Conservation (phyloP, 1,140 invertebrate species). For the Formica selysi region DNA sequence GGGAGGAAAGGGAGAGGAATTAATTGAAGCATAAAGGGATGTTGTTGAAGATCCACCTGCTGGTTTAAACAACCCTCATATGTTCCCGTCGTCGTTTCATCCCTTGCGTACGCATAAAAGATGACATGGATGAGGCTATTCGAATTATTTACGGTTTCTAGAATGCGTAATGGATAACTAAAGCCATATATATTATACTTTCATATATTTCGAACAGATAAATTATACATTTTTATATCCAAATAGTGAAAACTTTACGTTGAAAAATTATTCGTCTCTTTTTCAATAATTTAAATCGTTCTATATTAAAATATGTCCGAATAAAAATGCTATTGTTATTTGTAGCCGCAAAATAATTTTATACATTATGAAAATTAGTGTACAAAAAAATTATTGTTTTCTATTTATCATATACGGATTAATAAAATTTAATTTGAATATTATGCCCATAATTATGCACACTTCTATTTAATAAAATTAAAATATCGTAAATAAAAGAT, state of each 20-base stretch:
- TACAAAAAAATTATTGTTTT: not conserved
- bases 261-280: not conserved
- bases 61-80: constrained; percentile 67
- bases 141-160: constrained; percentile 24
- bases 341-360: constrained; percentile 16
- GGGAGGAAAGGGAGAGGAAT: constrained; percentile 65
- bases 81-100: constrained; percentile 77
- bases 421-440: not conserved
- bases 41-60: constrained; percentile 83
- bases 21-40: constrained; percentile 83
- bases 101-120: constrained; percentile 62
- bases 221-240: constrained; percentile 79
- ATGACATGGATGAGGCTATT: not conserved
- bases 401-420: not conserved
- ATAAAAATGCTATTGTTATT: not conserved
- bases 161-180: constrained; percentile 37
- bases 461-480: constrained; percentile 5
- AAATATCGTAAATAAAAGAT: not conserved
- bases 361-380: not conserved
- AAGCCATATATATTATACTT: constrained; percentile 40
- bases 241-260: not conserved
- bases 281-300: not conserved
- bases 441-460: not conserved
- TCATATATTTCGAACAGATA: constrained; percentile 26
- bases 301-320: not conserved